Base-by-base conservation (phyloP, 1,140 invertebrate species). In the Trichonephila inaurata region DNA sequence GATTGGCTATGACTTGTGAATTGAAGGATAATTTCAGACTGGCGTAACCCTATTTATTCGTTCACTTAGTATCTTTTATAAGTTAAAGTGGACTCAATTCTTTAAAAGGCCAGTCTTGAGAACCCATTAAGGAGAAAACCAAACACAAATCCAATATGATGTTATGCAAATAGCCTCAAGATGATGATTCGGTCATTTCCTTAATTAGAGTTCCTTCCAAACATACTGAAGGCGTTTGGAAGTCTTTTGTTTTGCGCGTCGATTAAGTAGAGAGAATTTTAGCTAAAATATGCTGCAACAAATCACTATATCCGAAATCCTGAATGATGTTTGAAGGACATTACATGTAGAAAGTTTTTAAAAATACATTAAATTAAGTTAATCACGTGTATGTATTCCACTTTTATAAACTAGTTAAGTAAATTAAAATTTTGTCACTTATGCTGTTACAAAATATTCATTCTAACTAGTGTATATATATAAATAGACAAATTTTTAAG, bases 141-240 rank as follows among this genome's bases (percentile, higher is more conserved):
- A 77, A 77, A 77, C 72, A 77, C 72, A 77, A 77, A 77, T 77
- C 72, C 72, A 28, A 77, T 77, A 77, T 77, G 33, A 77, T 77
- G 72, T 18, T 77, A 77, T 77, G 72, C 72, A 77, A 77, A 77
- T 77, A 77, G 72, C 33, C 72, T 77, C 72, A 77, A 77, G 72
- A 77, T 77, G 72, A 77, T 77, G 72, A 77, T 77, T 77, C 28
- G 72, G 72, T 40, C 72, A 77, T 77, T 77, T 77, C 72, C 72
- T 77, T 77, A 77, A 77, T 77, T 77, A 77, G 72, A 77, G 72
- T 77, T 77, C 72, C 72, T 77, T 77, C 72, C 72, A 77, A 77
- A 77, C 72, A 77, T 77, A 77, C 72, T 77, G 72, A 77, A 77
- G 72, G 72, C 72, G 72, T 77, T 77, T 77, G 72, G 72, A 77